Conservation (phyloP, 2,888 invertebrate species). For the Coleophora deauratella region DNA sequence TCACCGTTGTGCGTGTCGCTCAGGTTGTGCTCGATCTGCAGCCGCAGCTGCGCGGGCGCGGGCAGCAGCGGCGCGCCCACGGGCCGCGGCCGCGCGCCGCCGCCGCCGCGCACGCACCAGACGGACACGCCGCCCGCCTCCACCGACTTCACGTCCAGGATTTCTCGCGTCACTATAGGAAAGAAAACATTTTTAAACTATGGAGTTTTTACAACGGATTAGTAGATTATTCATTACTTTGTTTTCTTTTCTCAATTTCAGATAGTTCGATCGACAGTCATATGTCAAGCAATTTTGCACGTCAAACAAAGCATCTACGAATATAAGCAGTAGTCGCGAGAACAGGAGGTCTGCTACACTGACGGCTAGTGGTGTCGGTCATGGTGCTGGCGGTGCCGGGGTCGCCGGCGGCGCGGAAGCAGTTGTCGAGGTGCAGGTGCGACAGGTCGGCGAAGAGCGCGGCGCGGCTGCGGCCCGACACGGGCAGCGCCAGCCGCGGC, state of each 20-base stretch:
- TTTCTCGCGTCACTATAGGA: constrained; percentile 47
- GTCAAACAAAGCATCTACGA: too few relatives aligned
- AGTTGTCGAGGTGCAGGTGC: constrained; percentile 83
- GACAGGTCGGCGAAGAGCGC: constrained; percentile 88
- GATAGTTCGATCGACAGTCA: too few relatives aligned
- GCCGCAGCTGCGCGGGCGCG: constrained; percentile 85
- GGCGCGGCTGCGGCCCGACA: constrained; percentile 84
- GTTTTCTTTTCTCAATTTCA: too few relatives aligned
- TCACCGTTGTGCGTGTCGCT: constrained; percentile 73
- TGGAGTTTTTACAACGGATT: too few relatives aligned
- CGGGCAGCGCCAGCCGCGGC: constrained; percentile 90
- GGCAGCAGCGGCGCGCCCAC: constrained; percentile 81
- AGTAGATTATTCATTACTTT: too few relatives aligned
- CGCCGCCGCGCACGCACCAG: constrained; percentile 72
- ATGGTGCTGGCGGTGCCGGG: constrained; percentile 65
- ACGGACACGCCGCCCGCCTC: constrained; percentile 85
- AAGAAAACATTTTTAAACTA: neutral
- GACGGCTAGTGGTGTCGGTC: constrained; percentile 42
- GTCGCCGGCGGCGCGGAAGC: constrained; percentile 78
- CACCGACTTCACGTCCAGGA: constrained; percentile 84
- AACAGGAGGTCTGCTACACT: too few relatives aligned
- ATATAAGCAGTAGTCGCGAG: too few relatives aligned
- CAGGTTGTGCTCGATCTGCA: constrained; percentile 89
- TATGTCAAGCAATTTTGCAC: too few relatives aligned
- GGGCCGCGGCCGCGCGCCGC: constrained; percentile 51